Conservation (phyloP, 2,113 vertebrate genomes). For the Salminus brasiliensis region DNA sequence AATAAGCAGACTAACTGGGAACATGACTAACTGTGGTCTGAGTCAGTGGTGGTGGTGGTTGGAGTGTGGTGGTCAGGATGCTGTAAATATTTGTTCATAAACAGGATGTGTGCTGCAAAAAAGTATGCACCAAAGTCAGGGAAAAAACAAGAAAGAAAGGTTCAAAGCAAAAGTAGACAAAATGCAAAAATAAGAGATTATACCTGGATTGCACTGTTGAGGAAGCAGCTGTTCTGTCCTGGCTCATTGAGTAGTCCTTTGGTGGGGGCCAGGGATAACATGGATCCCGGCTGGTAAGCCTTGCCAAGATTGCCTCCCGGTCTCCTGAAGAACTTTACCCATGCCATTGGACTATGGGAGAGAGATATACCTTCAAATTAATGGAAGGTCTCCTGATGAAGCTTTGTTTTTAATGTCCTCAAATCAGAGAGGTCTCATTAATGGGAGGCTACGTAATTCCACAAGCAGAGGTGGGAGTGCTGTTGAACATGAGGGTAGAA, state of each 20-base stretch:
- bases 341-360: conserved; percentile 84
- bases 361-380: conserved; percentile 54
- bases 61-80: conserved; percentile 15
- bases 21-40: conserved; percentile 51
- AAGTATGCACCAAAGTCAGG: background rate
- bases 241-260: conserved; percentile 96
- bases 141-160: background rate
- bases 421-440: conserved; percentile 43
- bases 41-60: conserved; percentile 27
- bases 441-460: conserved; percentile 67
- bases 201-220: conserved; percentile 99
- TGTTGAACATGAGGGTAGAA: conserved; percentile 67
- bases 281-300: conserved; percentile 92
- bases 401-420: conserved; percentile 11
- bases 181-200: conserved; percentile 34
- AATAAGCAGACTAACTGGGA: conserved; percentile 44
- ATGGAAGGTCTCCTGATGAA: conserved; percentile 34
- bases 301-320: conserved; percentile 90
- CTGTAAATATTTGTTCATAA: conserved; percentile 25
- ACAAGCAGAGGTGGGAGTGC: conserved; percentile 57
- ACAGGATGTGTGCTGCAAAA: conserved; percentile 11
- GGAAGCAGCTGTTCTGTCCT: conserved; percentile 98
- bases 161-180: background rate
- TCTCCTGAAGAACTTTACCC: conserved; percentile 92
- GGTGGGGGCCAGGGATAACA: conserved; percentile 93